Percentiles rank a stretch among this genome's conserved stretches.
phyloP scores from a whole-genome alignment of 1,140 invertebrate species.

The Coenobita brevimanus region DNA sequence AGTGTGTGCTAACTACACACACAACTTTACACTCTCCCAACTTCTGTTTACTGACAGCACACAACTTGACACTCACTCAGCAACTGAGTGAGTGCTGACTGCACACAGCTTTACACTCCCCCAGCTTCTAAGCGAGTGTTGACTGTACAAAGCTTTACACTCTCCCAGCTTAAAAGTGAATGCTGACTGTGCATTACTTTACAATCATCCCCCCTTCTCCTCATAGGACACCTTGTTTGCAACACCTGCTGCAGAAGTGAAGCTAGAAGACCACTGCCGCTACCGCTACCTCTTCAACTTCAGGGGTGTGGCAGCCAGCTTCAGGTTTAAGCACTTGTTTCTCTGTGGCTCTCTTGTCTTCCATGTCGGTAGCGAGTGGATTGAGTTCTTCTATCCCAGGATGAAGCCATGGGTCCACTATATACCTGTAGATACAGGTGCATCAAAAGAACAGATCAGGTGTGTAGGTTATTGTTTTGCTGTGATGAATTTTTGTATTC shows the following conservation, averaged over 20 bases:
- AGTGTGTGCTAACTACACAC: too few relatives aligned
- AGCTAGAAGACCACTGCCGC: conserved; percentile 93
- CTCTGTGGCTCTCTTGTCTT: conserved; percentile 95
- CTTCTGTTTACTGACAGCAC: too few relatives aligned
- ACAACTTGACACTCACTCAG: too few relatives aligned
- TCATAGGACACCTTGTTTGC: conserved; percentile 92
- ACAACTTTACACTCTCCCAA: too few relatives aligned
- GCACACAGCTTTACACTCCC: too few relatives aligned
- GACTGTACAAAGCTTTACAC: too few relatives aligned
- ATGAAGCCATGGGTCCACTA: conserved; percentile 98
- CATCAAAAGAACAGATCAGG: conserved; percentile 80
- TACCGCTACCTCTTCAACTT: conserved; percentile 97
- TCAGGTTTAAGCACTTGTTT: conserved; percentile 97
- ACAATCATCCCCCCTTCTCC: too few relatives aligned
- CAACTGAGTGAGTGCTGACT: too few relatives aligned
- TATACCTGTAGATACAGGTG: conserved; percentile 86
- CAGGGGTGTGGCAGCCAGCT: conserved; percentile 96
- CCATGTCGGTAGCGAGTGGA: conserved; percentile 95
- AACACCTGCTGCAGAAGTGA: conserved; percentile 88
- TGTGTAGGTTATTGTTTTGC: conserved; percentile 74
- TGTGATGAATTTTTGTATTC: too few relatives aligned
- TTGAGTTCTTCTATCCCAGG: conserved; percentile 94
- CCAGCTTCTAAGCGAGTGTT: too few relatives aligned
- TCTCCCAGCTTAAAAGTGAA: too few relatives aligned
- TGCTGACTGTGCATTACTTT: too few relatives aligned